Percentiles rank a stretch among this genome's conserved stretches.
phyloP scores from a whole-genome alignment of 2,888 invertebrate species.

The Gandaritis pyraliata region DNA sequence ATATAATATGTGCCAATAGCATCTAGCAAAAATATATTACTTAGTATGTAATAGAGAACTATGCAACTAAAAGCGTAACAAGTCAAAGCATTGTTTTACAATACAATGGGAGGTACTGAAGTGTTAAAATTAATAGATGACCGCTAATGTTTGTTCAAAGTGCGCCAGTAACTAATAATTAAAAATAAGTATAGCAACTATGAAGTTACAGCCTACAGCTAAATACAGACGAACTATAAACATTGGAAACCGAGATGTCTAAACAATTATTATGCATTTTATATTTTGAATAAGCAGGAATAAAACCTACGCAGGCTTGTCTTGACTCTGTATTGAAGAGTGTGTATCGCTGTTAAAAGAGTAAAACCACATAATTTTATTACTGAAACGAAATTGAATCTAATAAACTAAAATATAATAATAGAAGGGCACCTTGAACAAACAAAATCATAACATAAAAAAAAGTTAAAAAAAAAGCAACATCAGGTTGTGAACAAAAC shows the following conservation, averaged over 20 bases:
- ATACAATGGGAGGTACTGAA: not conserved
- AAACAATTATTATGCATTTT: not conserved
- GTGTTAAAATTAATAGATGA: not conserved
- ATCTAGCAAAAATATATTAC: not conserved
- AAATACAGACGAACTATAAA: too few species aligned
- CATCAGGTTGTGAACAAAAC: too few species aligned
- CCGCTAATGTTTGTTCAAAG: conserved; percentile 42
- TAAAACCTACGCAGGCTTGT: conserved; percentile 48
- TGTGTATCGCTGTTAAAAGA: conserved; percentile 60
- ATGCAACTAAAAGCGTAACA: not conserved
- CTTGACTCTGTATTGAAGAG: conserved; percentile 55
- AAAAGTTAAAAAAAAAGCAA: too few species aligned
- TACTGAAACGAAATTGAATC: not conserved
- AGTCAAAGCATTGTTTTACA: not conserved
- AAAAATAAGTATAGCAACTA: conserved; percentile 6
- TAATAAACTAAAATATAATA: conserved; percentile 38
- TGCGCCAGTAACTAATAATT: conserved; percentile 21
- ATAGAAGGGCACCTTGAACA: conserved; percentile 42
- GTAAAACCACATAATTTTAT: conserved; percentile 32
- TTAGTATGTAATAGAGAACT: not conserved
- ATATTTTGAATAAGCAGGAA: not conserved
- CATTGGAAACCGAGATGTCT: too few species aligned
- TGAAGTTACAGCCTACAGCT: not conserved
- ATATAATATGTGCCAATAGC: too few species aligned
- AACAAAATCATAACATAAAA: conserved; percentile 37